These are phyloP conservation scores for Actenoides lindsayi DNA, from an alignment of 2,113 vertebrate genomes.

Conservation along the genomic window DNA sequence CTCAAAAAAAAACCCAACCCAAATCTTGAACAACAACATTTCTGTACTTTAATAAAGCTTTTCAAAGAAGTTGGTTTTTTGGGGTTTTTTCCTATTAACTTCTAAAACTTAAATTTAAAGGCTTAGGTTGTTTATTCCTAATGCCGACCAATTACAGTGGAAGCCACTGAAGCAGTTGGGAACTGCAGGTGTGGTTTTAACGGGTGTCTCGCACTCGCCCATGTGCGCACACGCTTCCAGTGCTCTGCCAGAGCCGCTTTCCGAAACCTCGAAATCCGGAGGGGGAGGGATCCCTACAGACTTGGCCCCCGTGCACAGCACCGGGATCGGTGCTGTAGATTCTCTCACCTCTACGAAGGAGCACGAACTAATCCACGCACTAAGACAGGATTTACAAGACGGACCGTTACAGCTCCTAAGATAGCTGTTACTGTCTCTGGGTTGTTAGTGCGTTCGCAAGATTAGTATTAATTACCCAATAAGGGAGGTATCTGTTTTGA, in stretches of 20 bases:
- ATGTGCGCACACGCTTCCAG: background rate
- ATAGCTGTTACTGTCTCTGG: slow-evolving; percentile 48
- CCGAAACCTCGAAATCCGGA: background rate
- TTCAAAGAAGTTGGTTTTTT: accelerated
- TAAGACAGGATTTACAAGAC: slow-evolving; percentile 58
- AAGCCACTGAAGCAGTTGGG: background rate
- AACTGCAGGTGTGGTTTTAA: background rate
- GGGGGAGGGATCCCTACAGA: background rate
- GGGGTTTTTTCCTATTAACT: background rate
- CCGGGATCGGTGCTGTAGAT: background rate
- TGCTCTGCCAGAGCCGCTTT: background rate
- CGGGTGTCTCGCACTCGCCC: background rate
- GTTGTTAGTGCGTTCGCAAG: slow-evolving; percentile 63
- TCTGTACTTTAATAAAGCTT: background rate
- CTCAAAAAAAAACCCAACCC: background rate
- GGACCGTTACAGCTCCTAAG: slow-evolving; percentile 60
- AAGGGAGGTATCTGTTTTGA: slow-evolving; percentile 42
- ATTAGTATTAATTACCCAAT: slow-evolving; percentile 64
- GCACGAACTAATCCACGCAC: slow-evolving; percentile 29
- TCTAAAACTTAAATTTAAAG: background rate
- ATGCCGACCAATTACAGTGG: background rate
- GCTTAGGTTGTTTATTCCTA: background rate
- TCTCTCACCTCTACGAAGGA: slow-evolving; percentile 32
- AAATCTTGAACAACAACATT: background rate
- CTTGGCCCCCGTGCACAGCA: background rate